Evolutionary conservation across 1,140 invertebrate species (phyloP), one percentile per base, ranked within the genome.

Genomic region (Goniozus legneri): DNA sequence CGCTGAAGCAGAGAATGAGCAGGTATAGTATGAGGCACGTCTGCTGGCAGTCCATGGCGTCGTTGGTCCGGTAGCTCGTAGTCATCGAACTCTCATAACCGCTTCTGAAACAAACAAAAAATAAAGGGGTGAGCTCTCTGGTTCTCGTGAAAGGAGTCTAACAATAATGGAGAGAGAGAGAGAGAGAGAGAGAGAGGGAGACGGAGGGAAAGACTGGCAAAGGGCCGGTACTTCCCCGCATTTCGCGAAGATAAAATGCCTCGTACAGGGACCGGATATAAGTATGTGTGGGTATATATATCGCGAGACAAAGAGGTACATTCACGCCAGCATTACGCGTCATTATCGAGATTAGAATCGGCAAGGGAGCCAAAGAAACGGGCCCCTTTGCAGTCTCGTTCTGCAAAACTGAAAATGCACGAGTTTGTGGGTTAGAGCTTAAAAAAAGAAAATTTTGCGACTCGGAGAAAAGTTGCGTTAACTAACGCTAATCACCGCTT

Each of bases 311-410:
- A 75, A 74, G 72, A 67, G 56, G 52, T 58, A 69, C 69, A 75
- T 75, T 76, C 73, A 75, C 70, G 69, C 65, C 64, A 64, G 65
- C 62, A 74, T 76, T 75, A 73, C 70, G 72, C 71, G 67, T 75
- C 71, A 75, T 76, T 76, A 76, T 73, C 69, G 62, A 76, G 73
- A 76, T 75, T 76, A 75, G 66, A 65, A 76, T 76, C 74, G 60
- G 59, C 57, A 60, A 56, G n/a, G n/a, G n/a, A n/a, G n/a, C n/a
- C n/a, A n/a, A n/a, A n/a, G n/a, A n/a, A n/a, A n/a, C n/a, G n/a
- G n/a, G n/a, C n/a, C n/a, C n/a, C n/a, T n/a, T n/a, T n/a, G n/a
- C n/a, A n/a, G n/a, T n/a, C n/a, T n/a, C n/a, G n/a, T n/a, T n/a
- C n/a, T n/a, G n/a, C n/a, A n/a, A n/a, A n/a, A n/a, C n/a, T n/a